Conservation (phyloP, 2,888 invertebrate genomes). For the Trilocha varians region DNA sequence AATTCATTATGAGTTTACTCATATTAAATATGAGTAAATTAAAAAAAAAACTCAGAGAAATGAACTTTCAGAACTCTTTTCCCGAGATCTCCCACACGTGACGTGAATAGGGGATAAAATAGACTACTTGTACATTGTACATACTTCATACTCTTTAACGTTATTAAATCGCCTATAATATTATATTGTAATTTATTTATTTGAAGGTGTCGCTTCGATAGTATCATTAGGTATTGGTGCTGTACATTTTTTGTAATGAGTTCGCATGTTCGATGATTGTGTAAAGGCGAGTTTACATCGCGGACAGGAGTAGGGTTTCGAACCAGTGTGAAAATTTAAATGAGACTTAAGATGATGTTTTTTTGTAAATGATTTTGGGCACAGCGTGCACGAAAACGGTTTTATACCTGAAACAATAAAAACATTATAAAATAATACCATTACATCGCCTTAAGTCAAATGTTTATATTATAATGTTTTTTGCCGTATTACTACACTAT, state of each 20-base stretch:
- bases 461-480: background rate
- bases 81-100: no score
- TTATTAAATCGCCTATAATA: background rate
- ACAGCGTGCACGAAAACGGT: constrained; percentile 78
- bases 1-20: no score
- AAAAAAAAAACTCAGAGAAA: no score
- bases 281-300: constrained; percentile 83
- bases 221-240: constrained; percentile 19
- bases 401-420: constrained; percentile 76
- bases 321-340: constrained; percentile 87
- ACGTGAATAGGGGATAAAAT: no score
- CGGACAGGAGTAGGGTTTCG: constrained; percentile 79
- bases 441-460: background rate
- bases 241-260: constrained; percentile 86
- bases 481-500: no score
- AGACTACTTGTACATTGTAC: no score
- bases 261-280: constrained; percentile 90
- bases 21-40: no score
- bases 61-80: no score
- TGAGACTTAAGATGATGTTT: constrained; percentile 90
- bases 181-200: background rate
- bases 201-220: background rate
- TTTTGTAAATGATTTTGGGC: constrained; percentile 87
- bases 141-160: background rate
- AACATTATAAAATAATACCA: background rate